phyloP scores from a whole-genome alignment of 2,888 invertebrate genomes.

The Eristalis tenax region DNA sequence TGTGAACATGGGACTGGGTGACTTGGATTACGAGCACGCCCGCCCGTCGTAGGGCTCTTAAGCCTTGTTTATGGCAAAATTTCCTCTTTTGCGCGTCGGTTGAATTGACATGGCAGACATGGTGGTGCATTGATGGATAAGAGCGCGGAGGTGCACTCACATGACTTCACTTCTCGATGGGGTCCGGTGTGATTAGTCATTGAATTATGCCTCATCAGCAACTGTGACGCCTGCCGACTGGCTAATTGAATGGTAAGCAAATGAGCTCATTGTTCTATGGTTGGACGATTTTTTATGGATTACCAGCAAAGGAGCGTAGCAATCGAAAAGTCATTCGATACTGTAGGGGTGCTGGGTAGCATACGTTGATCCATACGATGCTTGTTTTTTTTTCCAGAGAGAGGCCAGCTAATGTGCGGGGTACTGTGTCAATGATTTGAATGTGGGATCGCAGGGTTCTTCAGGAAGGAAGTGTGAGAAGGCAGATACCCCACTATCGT shows the following conservation, averaged over 20 bases:
- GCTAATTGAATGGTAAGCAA: conserved; percentile 47
- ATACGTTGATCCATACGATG: not conserved
- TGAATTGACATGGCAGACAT: conserved; percentile 38
- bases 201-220: conserved; percentile 59
- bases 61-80: conserved; percentile 55
- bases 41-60: conserved; percentile 41
- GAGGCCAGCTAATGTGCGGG: not conserved
- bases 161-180: conserved; percentile 31
- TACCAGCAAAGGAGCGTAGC: not conserved
- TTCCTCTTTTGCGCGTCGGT: conserved; percentile 8
- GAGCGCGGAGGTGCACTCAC: not conserved
- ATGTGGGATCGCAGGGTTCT: no score
- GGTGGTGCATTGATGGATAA: conserved; percentile 51
- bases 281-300: conserved; percentile 15
- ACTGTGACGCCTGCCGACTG: conserved; percentile 10
- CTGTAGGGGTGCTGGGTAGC: not conserved
- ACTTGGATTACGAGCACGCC: conserved; percentile 45
- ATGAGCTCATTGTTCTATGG: conserved; percentile 36
- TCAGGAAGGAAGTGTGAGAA: no score
- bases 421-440: no score
- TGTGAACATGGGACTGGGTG: conserved; percentile 28
- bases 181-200: conserved; percentile 64
- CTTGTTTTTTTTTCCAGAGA: not conserved
- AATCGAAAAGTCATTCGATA: not conserved
- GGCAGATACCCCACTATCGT: no score